phyloP scores from a whole-genome alignment of 2,113 vertebrate species.

The Brachypodius melanocephalos region DNA sequence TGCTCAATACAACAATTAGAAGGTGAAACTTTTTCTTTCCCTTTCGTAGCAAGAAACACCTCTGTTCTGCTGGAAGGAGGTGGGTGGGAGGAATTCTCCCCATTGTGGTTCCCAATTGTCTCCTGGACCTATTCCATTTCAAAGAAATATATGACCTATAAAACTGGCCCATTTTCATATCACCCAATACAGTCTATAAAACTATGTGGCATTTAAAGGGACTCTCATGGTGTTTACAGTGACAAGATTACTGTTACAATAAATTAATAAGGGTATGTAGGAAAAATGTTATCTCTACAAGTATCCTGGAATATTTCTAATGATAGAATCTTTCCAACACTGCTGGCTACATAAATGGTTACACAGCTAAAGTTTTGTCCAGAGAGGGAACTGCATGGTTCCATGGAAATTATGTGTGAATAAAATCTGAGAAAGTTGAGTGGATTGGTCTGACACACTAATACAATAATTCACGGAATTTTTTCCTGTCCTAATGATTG shows the following conservation, averaged over 20 bases:
- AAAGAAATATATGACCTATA: conserved; percentile 34
- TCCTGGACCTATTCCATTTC: background rate
- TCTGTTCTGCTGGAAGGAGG: conserved; percentile 42
- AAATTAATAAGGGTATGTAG: background rate
- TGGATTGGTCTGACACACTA: background rate
- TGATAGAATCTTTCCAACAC: background rate
- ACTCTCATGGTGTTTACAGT: background rate
- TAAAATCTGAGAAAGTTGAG: background rate
- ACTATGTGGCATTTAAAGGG: background rate
- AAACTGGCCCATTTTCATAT: conserved; percentile 18
- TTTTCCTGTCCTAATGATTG: background rate
- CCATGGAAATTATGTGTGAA: background rate
- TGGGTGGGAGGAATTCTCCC: conserved; percentile 37
- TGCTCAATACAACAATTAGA: conserved; percentile 68
- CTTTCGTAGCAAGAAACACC: conserved; percentile 36
- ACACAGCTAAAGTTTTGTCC: background rate
- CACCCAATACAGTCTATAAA: background rate
- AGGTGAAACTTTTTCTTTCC: conserved; percentile 64
- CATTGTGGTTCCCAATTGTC: background rate
- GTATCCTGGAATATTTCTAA: background rate
- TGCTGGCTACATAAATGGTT: background rate
- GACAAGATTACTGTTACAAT: background rate
- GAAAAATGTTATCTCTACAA: background rate
- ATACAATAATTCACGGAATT: background rate
- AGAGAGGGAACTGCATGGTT: background rate